Conservation (phyloP, 2,113 vertebrate species). For the Mesoclemmys tuberculata region DNA sequence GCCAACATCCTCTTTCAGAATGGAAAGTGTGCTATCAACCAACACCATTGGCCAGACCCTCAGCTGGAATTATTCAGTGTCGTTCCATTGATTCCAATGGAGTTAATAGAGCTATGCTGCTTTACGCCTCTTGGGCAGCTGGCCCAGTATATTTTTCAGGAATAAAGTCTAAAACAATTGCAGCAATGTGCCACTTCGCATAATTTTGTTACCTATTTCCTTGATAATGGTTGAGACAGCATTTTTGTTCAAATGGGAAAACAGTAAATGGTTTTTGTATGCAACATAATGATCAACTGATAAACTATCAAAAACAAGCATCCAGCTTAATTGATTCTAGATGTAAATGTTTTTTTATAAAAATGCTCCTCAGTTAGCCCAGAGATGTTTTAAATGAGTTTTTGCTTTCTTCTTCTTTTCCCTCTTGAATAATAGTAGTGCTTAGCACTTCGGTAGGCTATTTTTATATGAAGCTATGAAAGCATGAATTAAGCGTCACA, state of each 20-base stretch:
- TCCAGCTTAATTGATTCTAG: background rate
- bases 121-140: background rate
- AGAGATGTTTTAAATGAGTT: background rate
- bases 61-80: background rate
- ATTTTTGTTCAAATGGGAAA: slow-evolving; percentile 8
- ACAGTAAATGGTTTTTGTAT: background rate
- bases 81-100: background rate
- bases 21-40: slow-evolving; percentile 18
- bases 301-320: background rate
- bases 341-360: background rate
- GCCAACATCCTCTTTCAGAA: slow-evolving; percentile 3
- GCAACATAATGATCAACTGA: background rate
- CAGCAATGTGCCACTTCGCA: background rate
- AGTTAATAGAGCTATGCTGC: slow-evolving; percentile 22
- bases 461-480: background rate
- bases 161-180: background rate
- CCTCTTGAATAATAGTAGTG: background rate
- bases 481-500: background rate
- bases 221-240: background rate
- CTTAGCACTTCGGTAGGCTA: background rate
- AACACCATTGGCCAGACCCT: background rate
- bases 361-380: background rate
- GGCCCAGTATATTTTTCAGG: background rate
- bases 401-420: background rate
- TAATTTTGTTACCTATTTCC: background rate